phyloP scores from a whole-genome alignment of 2,113 vertebrate genomes.

The Felis catus region DNA sequence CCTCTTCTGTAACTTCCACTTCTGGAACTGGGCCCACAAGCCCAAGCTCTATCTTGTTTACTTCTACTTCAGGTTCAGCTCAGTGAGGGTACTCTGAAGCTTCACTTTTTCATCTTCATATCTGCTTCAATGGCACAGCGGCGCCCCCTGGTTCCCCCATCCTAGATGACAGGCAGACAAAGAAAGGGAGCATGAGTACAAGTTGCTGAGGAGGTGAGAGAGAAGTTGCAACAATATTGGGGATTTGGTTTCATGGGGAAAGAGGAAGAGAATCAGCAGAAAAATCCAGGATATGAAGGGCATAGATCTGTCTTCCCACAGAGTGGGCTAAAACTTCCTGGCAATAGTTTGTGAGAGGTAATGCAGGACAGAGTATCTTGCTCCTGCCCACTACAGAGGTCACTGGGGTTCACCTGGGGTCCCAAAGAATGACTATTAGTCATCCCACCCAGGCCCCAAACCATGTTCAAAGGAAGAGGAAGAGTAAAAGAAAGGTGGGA shows the following conservation, averaged over 20 bases:
- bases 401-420: slow-evolving; percentile 48
- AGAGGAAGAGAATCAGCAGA: slow-evolving; percentile 51
- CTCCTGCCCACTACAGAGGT: slow-evolving; percentile 58
- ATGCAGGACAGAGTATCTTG: slow-evolving; percentile 30
- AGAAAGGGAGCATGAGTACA: slow-evolving; percentile 58
- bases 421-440: slow-evolving; percentile 71
- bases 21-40: slow-evolving; percentile 64
- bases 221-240: slow-evolving; percentile 53
- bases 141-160: slow-evolving; percentile 97
- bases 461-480: slow-evolving; percentile 59
- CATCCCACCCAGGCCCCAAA: slow-evolving; percentile 74
- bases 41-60: slow-evolving; percentile 65
- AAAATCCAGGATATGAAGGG: slow-evolving; percentile 43
- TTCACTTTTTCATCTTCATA: slow-evolving; percentile 99
- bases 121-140: slow-evolving; percentile 99
- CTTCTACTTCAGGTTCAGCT: slow-evolving; percentile 63
- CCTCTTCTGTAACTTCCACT: slow-evolving; percentile 62
- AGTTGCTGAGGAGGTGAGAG: background rate
- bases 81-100: slow-evolving; percentile 47
- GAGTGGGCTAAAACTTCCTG: slow-evolving; percentile 54
- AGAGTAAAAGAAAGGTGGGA: slow-evolving; percentile 59
- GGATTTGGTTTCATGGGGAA: slow-evolving; percentile 54
- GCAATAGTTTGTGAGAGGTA: slow-evolving; percentile 37
- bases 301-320: slow-evolving; percentile 58
- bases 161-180: slow-evolving; percentile 86